phyloP scores from a whole-genome alignment of 2,797 vertebrate genomes.

The Neoniphon sammara region DNA sequence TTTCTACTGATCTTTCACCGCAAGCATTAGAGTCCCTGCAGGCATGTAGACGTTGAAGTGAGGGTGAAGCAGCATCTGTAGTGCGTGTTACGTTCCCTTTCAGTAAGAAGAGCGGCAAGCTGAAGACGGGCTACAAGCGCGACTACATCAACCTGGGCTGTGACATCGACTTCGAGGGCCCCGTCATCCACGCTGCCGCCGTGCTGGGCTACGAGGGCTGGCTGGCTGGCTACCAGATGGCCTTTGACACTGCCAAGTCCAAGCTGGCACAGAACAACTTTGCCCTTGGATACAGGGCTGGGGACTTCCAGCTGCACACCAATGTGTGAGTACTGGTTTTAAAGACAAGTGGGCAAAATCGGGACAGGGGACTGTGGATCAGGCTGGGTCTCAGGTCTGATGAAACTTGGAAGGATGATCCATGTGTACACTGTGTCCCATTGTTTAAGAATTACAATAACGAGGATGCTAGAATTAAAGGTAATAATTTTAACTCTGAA shows the following conservation, averaged over 20 bases:
- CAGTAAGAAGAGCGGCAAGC: constrained; percentile 96
- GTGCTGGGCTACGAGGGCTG: constrained; percentile 94
- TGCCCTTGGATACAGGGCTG: constrained; percentile 91
- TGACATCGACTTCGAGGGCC: constrained; percentile 93
- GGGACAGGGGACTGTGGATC: not conserved
- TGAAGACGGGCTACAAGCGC: constrained; percentile 93
- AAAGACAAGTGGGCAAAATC: no score
- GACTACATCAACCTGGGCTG: constrained; percentile 91
- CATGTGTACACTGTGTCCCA: no score
- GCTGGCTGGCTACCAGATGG: constrained; percentile 96
- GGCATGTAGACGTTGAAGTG: not conserved
- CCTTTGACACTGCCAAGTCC: constrained; percentile 94
- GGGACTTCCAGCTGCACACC: constrained; percentile 96
- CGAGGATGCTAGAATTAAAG: no score
- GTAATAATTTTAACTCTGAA: no score
- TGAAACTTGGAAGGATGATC: no score
- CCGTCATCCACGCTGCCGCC: constrained; percentile 88
- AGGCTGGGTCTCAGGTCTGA: not conserved
- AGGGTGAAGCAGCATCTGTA: not conserved
- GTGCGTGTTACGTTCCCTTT: not conserved
- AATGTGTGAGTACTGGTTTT: constrained; percentile 88
- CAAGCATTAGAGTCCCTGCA: not conserved
- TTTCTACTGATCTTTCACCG: not conserved
- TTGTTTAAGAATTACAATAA: no score
- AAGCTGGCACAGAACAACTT: constrained; percentile 95